Evolutionary conservation across 2,888 invertebrate genomes (phyloP).

Genomic region (Leptura quadrifasciata): DNA sequence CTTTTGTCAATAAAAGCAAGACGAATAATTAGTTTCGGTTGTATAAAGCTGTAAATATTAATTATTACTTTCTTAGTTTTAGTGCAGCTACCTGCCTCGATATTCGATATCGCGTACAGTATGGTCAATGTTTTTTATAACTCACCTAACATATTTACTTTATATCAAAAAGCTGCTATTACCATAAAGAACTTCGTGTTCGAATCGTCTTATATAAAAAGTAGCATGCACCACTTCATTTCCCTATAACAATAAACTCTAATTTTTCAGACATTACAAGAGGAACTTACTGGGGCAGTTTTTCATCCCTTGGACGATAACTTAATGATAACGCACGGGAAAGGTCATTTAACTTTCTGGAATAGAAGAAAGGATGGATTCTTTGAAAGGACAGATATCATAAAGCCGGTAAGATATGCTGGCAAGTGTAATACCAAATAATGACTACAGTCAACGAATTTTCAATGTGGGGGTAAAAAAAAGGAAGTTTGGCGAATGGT

Average conservation of each 20-base stretch:
- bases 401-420: constrained; percentile 81
- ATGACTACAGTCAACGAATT: too few species aligned
- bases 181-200: constrained; percentile 17
- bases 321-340: constrained; percentile 92
- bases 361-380: constrained; percentile 93
- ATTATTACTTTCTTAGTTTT: neutral
- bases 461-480: too few species aligned
- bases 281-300: constrained; percentile 90
- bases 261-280: constrained; percentile 85
- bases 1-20: neutral
- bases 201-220: neutral
- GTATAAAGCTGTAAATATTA: neutral
- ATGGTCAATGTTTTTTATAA: too few species aligned
- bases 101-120: too few species aligned
- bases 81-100: too few species aligned
- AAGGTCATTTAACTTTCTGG: constrained; percentile 95
- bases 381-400: constrained; percentile 91
- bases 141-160: constrained; percentile 9
- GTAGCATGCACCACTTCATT: constrained; percentile 18
- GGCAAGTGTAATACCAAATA: too few species aligned
- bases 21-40: neutral
- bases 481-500: too few species aligned
- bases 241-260: constrained; percentile 5
- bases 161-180: neutral
- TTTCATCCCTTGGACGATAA: constrained; percentile 96